A percentile compares a stretch with the other conserved stretches of the same genome.
phyloP scores from a whole-genome alignment of 1,140 invertebrate genomes.

The Heliconius melpomene region DNA sequence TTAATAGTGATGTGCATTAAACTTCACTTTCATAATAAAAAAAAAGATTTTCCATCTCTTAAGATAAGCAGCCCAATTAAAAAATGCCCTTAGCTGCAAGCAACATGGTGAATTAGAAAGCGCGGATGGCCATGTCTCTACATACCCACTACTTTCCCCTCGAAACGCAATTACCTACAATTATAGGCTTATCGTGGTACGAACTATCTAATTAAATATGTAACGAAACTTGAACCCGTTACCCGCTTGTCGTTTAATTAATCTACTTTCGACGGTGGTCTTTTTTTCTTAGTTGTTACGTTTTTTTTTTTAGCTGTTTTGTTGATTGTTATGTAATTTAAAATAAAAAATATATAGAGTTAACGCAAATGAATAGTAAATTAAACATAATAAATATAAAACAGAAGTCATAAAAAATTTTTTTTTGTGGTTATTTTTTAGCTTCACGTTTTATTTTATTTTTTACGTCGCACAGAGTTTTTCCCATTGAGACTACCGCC shows the following conservation, averaged over 20 bases:
- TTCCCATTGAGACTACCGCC: too few relatives aligned
- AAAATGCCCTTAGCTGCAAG: not conserved
- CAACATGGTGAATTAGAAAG: constrained; percentile 29
- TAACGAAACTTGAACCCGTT: constrained; percentile 23
- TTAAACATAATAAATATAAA: too few relatives aligned
- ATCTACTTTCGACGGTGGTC: not conserved
- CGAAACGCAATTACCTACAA: constrained; percentile 32
- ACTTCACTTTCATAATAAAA: too few relatives aligned
- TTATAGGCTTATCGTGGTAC: constrained; percentile 32
- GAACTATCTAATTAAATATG: constrained; percentile 27
- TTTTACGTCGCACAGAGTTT: too few relatives aligned
- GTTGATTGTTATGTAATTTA: not conserved
- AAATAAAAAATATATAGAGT: too few relatives aligned
- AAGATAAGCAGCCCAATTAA: not conserved
- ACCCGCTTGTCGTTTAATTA: constrained; percentile 13
- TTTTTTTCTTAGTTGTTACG: not conserved
- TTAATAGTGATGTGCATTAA: too few relatives aligned
- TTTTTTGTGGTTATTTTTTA: too few relatives aligned
- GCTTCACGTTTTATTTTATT: too few relatives aligned
- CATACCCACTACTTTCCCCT: constrained; percentile 25
- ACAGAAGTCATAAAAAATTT: too few relatives aligned
- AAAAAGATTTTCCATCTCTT: not conserved
- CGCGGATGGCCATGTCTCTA: constrained; percentile 23
- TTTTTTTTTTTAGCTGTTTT: not conserved
- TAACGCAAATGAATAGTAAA: too few relatives aligned